These are phyloP conservation scores for Sceloporus undulatus DNA, from an alignment of 2,113 vertebrate species.

Conservation along the genomic window DNA sequence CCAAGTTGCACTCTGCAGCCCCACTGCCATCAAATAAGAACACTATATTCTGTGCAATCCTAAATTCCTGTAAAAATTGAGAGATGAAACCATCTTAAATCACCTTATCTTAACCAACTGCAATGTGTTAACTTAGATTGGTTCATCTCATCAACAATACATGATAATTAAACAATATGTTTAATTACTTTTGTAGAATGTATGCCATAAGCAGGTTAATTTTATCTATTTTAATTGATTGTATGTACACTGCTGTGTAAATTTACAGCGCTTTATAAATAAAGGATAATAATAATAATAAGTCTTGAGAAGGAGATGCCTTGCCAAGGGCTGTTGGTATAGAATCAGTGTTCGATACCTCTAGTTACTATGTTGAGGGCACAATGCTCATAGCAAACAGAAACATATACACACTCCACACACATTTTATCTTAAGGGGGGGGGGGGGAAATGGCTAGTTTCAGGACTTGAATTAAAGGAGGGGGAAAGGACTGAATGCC, in stretches of 20 bases:
- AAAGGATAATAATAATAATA: no score
- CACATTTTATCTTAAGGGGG: neutral
- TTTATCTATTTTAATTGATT: no score
- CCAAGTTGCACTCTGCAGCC: neutral
- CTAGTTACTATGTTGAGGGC: neutral
- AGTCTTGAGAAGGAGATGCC: neutral
- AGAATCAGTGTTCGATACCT: neutral
- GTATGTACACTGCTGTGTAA: no score
- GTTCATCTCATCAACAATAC: neutral
- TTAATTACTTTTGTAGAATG: no score
- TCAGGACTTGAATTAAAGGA: constrained; percentile 5
- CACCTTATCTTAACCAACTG: neutral
- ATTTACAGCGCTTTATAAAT: no score
- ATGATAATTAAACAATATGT: no score
- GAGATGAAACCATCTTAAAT: neutral
- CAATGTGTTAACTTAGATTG: neutral
- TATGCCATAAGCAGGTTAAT: no score
- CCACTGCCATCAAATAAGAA: neutral
- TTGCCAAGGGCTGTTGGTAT: neutral
- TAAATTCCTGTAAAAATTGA: neutral
- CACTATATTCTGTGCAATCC: neutral
- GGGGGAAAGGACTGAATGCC: neutral
- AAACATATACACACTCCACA: neutral
- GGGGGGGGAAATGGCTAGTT: neutral
- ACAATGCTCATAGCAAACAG: neutral